These are phyloP conservation scores for Podotricha telesiphe DNA, from an alignment of 2,888 invertebrate species.

Conservation along the genomic window DNA sequence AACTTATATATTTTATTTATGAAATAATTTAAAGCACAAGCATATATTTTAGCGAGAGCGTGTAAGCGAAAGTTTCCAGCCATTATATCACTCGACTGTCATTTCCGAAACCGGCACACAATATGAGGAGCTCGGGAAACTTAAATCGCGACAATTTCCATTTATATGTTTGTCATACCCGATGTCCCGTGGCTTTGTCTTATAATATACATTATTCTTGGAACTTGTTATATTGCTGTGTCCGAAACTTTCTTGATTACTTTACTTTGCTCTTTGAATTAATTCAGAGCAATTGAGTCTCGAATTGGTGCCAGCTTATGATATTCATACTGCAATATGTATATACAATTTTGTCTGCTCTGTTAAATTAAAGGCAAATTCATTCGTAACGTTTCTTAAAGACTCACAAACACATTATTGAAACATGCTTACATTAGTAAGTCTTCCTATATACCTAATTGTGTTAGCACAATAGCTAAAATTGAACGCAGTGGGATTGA, in stretches of 20 bases:
- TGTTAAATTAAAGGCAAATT: constrained; percentile 13
- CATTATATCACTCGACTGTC: constrained; percentile 44
- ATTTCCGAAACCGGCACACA: constrained; percentile 64
- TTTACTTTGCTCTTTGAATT: constrained; percentile 40
- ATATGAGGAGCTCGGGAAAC: constrained; percentile 59
- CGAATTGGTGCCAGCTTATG: constrained; percentile 26
- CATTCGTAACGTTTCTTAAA: constrained; percentile 1
- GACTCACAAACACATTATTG: neutral
- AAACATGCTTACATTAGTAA: neutral
- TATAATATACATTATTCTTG: constrained; percentile 47
- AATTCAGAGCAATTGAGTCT: constrained; percentile 40
- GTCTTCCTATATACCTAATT: neutral
- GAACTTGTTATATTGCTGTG: constrained; percentile 37
- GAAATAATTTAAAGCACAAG: constrained; percentile 23
- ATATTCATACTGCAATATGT: constrained; percentile 33
- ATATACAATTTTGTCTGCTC: constrained; percentile 22
- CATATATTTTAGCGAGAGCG: constrained; percentile 28
- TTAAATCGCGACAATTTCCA: constrained; percentile 76
- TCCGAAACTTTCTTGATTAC: constrained; percentile 41
- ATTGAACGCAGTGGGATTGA: neutral
- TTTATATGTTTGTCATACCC: constrained; percentile 73
- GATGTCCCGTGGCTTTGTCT: constrained; percentile 64
- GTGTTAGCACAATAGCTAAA: neutral
- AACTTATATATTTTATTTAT: constrained; percentile 22
- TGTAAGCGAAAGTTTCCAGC: constrained; percentile 39